A percentile compares a stretch with the other conserved stretches of the same genome.
These are phyloP conservation scores for Crotalus horridus DNA, from an alignment of 2,113 vertebrate species.

Conservation along the genomic window DNA sequence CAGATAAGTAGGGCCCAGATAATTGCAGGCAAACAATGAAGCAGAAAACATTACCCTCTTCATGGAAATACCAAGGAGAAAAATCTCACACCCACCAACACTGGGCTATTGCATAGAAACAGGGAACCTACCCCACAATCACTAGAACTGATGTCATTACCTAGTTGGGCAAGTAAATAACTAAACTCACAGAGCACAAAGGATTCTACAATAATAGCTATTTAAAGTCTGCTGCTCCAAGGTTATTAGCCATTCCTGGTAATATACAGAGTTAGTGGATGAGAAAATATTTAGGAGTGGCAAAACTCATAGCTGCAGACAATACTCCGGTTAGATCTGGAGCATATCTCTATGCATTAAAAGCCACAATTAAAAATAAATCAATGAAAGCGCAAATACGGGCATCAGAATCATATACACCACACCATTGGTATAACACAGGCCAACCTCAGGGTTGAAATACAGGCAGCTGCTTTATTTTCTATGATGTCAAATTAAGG, in stretches of 20 bases:
- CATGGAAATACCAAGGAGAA: background rate
- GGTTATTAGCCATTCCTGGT: background rate
- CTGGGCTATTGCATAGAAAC: background rate
- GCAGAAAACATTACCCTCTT: background rate
- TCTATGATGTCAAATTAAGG: background rate
- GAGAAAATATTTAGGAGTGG: background rate
- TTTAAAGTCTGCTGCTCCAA: background rate
- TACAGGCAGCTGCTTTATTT: background rate
- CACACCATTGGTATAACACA: background rate
- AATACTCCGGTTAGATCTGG: background rate
- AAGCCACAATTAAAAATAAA: background rate
- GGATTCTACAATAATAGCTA: background rate
- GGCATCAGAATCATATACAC: background rate
- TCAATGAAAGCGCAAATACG: background rate
- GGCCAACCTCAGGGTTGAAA: background rate
- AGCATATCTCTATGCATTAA: background rate
- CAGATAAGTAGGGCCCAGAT: background rate
- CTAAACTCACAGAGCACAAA: background rate
- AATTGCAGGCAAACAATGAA: background rate
- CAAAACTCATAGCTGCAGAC: background rate
- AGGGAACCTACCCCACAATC: background rate
- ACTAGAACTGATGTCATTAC: background rate
- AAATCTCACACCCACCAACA: background rate
- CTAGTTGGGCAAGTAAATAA: background rate
- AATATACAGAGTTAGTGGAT: background rate